Conservation (phyloP, 2,113 vertebrate species). For the Ictalurus punctatus region DNA sequence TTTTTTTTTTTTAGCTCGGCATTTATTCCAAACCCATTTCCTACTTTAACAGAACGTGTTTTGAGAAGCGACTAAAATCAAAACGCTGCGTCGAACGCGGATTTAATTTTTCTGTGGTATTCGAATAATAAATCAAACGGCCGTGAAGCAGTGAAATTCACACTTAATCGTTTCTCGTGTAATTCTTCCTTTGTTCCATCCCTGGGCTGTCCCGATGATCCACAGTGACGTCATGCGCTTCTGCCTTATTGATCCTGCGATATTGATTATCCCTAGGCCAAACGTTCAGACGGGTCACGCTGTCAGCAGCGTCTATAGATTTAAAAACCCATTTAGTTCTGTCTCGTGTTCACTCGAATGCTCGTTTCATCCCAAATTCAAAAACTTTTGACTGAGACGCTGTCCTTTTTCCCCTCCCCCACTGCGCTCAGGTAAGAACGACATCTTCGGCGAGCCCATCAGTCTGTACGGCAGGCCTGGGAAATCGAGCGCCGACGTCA, state of each 20-base stretch:
- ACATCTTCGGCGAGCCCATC: constrained; percentile 95
- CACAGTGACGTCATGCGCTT: constrained; percentile 2
- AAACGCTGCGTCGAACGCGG: not conserved
- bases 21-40: not conserved
- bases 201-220: not conserved
- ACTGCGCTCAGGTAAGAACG: constrained; percentile 80
- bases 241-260: constrained; percentile 21
- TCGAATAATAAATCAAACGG: not conserved
- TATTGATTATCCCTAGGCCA: constrained; percentile 66
- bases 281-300: constrained; percentile 46
- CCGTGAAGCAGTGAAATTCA: not conserved
- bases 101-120: too few species aligned
- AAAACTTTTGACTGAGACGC: not conserved
- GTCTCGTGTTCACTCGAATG: not conserved
- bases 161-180: not conserved
- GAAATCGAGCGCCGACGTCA: constrained; percentile 90
- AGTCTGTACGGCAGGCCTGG: constrained; percentile 85
- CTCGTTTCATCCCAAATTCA: not conserved
- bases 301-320: constrained; percentile 31
- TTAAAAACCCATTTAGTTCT: constrained; percentile 14
- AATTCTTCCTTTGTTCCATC: not conserved
- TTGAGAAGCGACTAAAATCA: not conserved
- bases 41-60: not conserved
- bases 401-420: not conserved
- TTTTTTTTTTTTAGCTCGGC: too few species aligned